Evolutionary conservation across 2,888 invertebrate species (phyloP).

Genomic region (Nebria brevicollis): DNA sequence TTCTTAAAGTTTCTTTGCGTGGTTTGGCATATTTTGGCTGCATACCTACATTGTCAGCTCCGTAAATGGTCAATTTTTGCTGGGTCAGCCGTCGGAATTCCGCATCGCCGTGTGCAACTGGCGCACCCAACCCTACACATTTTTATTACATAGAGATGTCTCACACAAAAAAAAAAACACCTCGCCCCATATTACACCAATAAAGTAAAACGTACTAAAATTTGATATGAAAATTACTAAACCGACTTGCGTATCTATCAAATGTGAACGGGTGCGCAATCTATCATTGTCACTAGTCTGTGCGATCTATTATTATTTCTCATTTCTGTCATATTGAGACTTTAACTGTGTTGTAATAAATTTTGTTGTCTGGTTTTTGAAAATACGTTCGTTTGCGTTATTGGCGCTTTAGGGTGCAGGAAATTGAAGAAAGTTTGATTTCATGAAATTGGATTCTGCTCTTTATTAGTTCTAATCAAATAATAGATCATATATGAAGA

Average conservation of each 20-base stretch:
- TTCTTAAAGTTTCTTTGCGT: background rate
- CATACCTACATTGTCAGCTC: background rate
- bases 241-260: background rate
- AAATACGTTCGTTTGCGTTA: background rate
- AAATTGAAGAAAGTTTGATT: background rate
- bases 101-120: conserved; percentile 1
- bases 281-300: conserved; percentile 15
- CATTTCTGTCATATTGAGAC: conserved; percentile 18
- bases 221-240: no score
- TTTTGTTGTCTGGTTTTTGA: background rate
- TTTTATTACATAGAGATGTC: background rate
- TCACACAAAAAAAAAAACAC: background rate
- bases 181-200: conserved; percentile 5
- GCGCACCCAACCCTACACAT: background rate
- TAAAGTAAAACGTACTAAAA: no score
- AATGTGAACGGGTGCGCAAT: background rate
- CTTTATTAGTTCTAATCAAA: background rate
- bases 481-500: background rate
- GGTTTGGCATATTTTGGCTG: background rate
- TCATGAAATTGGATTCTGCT: background rate
- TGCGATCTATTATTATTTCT: conserved; percentile 1
- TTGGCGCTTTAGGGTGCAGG: background rate
- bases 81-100: background rate
- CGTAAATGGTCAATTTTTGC: background rate
- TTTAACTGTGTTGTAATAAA: background rate